These are phyloP conservation scores for Athene noctua DNA, from an alignment of 2,113 vertebrate species.

Conservation along the genomic window DNA sequence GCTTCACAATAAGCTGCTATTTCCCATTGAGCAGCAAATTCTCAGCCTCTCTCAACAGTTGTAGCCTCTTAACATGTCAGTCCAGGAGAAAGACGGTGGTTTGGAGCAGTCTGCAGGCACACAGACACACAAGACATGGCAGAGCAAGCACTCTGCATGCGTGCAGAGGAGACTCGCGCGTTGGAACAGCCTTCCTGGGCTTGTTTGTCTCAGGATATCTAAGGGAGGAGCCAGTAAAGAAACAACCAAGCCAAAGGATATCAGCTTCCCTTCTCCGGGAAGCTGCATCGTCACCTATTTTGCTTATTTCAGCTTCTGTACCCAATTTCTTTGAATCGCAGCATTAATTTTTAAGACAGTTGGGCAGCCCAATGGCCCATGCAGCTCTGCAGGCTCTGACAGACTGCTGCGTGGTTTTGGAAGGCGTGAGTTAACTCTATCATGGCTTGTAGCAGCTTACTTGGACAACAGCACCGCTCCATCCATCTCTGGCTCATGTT, in stretches of 20 bases:
- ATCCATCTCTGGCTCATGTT: neutral
- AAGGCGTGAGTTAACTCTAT: neutral
- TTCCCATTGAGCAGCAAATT: neutral
- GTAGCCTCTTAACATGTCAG: neutral
- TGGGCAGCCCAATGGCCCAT: rapidly evolving
- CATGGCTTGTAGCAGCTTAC: rapidly evolving
- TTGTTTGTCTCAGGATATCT: neutral
- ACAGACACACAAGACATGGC: neutral
- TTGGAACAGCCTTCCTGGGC: neutral
- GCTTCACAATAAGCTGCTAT: neutral
- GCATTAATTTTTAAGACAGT: neutral
- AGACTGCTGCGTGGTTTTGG: neutral
- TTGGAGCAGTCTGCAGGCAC: neutral
- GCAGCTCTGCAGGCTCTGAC: neutral
- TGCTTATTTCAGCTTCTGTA: neutral
- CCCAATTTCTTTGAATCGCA: neutral
- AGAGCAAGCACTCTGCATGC: neutral
- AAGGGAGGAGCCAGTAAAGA: neutral
- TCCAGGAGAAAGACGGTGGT: neutral
- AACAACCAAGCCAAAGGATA: neutral
- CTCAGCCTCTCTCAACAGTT: neutral
- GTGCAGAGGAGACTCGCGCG: rapidly evolving
- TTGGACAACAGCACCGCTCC: neutral
- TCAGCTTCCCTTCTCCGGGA: neutral
- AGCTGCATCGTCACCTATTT: neutral